Base-by-base conservation (phyloP, 2,888 invertebrate genomes). In the Trilocha varians region DNA sequence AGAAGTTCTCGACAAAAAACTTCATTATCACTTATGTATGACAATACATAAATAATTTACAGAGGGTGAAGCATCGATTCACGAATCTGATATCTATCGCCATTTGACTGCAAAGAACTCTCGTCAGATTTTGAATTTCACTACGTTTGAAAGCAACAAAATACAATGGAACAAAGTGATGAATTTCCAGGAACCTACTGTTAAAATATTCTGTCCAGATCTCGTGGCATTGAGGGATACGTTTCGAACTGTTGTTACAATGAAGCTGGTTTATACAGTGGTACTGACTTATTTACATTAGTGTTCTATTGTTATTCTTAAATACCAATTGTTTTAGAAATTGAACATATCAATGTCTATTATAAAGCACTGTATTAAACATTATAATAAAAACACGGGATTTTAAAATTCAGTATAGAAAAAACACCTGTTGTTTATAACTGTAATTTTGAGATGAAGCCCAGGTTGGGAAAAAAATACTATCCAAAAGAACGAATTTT, bases 131-230 rank as follows among this genome's bases (percentile, higher is more conserved):
- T 53, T 56, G 17, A 68, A 82, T 50, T 83, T 63, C 47, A 82
- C 78, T 0, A 76, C 69, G 2, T 88, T 87, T 46, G 84, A 87
- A 58, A 87, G 87, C 44, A 86, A 80, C 48, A 72, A 65, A 41
- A 65, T 87, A 9, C 73, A 74, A 33, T 89, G 88, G 88, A 75
- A 71, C 45, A 87, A 87, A 54, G 52, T 87, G 2, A 86, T 89
- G 65, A 79, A 76, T 54, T 88, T 88, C 54, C 80, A 79, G 34
- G 84, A 87, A 48, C 87, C 88, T 2, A 62, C 85, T 1, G 49
- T 89, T 14, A 68, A 65, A 51, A 78, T 89, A 40, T 87, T 87
- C 42, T 79, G 87, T 43, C 78, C 87, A 1, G 83, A 88, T 49
- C 70, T 88, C 14, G 46, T 45, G 1, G 74, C 83, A 11, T 56